A percentile compares a stretch with the other conserved stretches of the same genome.
phyloP scores from a whole-genome alignment of 2,113 vertebrate genomes.

The Falcunculus frontatus region DNA sequence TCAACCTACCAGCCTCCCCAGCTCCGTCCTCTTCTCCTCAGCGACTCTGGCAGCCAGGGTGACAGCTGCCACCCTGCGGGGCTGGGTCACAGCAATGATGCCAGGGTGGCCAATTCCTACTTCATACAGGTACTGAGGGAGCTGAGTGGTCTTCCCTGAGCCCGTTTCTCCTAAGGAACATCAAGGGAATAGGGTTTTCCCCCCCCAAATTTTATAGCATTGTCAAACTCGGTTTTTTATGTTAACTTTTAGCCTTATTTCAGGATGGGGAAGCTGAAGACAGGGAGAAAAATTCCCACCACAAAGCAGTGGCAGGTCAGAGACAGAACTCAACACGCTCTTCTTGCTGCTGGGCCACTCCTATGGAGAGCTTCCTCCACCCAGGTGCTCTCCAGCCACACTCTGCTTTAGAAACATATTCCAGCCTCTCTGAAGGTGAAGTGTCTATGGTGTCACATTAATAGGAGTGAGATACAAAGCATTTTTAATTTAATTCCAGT shows the following conservation, averaged over 20 bases:
- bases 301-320: neutral
- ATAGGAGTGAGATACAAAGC: neutral
- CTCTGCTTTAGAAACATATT: neutral
- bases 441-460: no score
- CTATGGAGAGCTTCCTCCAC: neutral
- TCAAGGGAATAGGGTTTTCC: neutral
- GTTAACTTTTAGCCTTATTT: neutral
- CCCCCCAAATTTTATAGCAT: accelerated
- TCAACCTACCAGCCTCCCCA: constrained; percentile 86
- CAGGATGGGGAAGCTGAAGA: neutral
- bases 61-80: constrained; percentile 91
- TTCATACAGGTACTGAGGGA: constrained; percentile 95
- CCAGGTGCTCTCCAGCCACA: neutral
- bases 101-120: constrained; percentile 84
- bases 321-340: accelerated
- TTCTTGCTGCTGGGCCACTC: neutral
- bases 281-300: neutral
- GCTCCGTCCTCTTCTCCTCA: constrained; percentile 86
- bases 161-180: constrained; percentile 87
- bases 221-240: accelerated
- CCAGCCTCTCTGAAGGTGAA: neutral
- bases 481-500: neutral
- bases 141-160: constrained; percentile 95
- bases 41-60: constrained; percentile 91
- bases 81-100: constrained; percentile 88